Conservation (phyloP, 2,113 vertebrate genomes). For the Dicentrarchus labrax region DNA sequence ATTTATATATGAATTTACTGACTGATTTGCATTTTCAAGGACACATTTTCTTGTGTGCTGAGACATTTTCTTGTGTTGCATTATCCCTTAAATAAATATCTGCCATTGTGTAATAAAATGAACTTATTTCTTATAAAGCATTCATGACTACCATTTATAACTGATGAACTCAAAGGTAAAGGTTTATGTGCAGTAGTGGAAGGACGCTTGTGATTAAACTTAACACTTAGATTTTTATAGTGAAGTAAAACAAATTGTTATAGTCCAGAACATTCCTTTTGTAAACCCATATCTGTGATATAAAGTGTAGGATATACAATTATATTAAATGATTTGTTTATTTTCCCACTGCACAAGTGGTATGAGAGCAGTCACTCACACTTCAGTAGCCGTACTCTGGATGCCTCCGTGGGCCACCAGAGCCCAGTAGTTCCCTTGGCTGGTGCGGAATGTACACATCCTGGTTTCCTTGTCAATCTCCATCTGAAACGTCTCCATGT, state of each 20-base stretch:
- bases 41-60: not conserved
- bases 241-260: not conserved
- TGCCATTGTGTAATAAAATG: not conserved
- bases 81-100: not conserved
- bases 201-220: no score
- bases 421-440: slow-evolving; percentile 93
- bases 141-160: not conserved
- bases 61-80: not conserved
- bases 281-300: not conserved
- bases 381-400: slow-evolving; percentile 91
- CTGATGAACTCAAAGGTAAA: not conserved
- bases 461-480: slow-evolving; percentile 92
- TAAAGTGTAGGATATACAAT: not conserved
- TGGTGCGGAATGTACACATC: slow-evolving; percentile 92
- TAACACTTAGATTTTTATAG: not conserved
- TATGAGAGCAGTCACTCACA: slow-evolving; percentile 83
- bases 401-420: slow-evolving; percentile 94
- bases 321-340: not conserved
- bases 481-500: slow-evolving; percentile 97
- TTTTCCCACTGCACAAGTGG: not conserved
- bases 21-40: not conserved
- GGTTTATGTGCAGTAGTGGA: not conserved
- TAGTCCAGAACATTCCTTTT: not conserved
- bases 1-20: not conserved
- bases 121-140: not conserved